Percentiles rank a stretch among this genome's conserved stretches.
Evolutionary conservation across 2,888 invertebrate genomes (phyloP).

Genomic region (Macropis europaea): DNA sequence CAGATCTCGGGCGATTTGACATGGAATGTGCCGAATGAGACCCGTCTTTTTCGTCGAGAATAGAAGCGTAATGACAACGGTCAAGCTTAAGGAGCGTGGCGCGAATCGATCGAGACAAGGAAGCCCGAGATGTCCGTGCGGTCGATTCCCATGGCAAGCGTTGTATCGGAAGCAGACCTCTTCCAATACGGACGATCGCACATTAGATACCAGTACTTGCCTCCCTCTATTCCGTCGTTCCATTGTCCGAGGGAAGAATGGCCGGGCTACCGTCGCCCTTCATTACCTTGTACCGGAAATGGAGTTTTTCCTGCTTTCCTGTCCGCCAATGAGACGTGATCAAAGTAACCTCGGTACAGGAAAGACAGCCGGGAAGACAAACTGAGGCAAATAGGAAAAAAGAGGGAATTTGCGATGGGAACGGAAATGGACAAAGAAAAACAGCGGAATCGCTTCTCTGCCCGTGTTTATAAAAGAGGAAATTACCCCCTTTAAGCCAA

Average conservation of each 20-base stretch:
- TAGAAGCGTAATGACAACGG: not conserved
- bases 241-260: conserved; percentile 11
- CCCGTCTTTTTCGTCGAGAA: no score
- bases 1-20: no score
- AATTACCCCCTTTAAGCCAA: conserved; percentile 3
- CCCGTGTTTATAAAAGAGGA: conserved; percentile 10
- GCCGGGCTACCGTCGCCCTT: conserved; percentile 15
- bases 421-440: not conserved
- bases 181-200: not conserved
- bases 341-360: not conserved
- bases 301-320: conserved; percentile 32
- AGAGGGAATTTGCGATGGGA: conserved; percentile 1
- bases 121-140: conserved; percentile 3
- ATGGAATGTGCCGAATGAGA: no score
- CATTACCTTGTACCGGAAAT: conserved; percentile 31
- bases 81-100: not conserved
- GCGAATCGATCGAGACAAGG: not conserved
- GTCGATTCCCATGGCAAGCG: not conserved
- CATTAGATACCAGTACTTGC: not conserved
- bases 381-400: not conserved
- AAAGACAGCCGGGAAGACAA: not conserved
- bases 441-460: not conserved
- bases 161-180: not conserved
- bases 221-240: conserved; percentile 1
- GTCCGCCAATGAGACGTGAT: conserved; percentile 20